Evolutionary conservation across 1,140 invertebrate genomes (phyloP).

Genomic region (Drosophila bipectinata): DNA sequence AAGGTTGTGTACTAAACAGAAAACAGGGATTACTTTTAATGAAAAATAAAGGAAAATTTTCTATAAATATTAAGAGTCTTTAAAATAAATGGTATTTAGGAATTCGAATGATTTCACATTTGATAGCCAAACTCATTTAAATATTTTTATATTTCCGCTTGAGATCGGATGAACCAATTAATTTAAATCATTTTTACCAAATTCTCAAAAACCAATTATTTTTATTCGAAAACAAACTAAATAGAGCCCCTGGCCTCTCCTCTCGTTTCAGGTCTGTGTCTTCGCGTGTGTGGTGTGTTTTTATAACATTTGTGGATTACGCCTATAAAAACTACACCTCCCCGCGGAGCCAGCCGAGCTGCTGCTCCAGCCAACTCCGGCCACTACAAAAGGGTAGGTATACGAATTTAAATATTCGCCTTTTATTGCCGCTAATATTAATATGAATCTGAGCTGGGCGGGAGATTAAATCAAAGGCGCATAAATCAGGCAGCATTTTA

Average conservation of each 20-base stretch:
- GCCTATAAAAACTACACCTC: slow-evolving; percentile 68
- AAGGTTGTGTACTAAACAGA: background rate
- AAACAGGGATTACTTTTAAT: too few relatives aligned
- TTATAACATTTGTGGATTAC: slow-evolving; percentile 70
- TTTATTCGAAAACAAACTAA: slow-evolving; percentile 1
- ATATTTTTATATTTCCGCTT: slow-evolving; percentile 3
- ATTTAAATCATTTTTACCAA: background rate
- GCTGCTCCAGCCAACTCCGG: background rate
- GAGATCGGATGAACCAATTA: slow-evolving; percentile 2
- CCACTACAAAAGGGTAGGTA: slow-evolving; percentile 61
- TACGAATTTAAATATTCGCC: slow-evolving; percentile 50
- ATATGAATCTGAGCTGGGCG: slow-evolving; percentile 35
- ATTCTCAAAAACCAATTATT: slow-evolving; percentile 13
- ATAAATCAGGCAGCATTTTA: slow-evolving; percentile 65
- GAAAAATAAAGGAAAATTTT: background rate
- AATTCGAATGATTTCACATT: background rate
- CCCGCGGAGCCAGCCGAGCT: slow-evolving; percentile 28
- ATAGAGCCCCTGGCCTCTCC: slow-evolving; percentile 12
- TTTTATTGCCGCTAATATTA: slow-evolving; percentile 61
- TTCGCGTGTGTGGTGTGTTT: slow-evolving; percentile 40
- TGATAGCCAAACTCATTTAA: background rate
- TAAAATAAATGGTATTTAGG: background rate
- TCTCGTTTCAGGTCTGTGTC: slow-evolving; percentile 59
- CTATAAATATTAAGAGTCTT: background rate
- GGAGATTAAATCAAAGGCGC: slow-evolving; percentile 48